Evolutionary conservation across 2,113 vertebrate genomes (phyloP).

Genomic region (Thryonomys swinderianus): DNA sequence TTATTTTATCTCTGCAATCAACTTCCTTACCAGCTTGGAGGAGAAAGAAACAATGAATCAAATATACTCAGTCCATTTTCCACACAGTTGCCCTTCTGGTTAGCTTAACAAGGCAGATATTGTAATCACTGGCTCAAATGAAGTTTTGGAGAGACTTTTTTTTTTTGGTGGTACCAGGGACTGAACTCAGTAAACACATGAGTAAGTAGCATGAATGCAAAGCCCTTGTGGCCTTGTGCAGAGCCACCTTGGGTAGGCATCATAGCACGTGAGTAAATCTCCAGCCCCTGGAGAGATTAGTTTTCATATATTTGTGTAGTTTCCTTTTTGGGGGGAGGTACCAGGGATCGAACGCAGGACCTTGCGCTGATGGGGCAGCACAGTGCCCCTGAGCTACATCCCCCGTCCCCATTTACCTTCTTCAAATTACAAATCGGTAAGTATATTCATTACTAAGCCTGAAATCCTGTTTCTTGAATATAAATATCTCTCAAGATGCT

Average conservation of each 20-base stretch:
- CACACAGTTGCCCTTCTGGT: not conserved
- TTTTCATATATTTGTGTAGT: slow-evolving; percentile 29
- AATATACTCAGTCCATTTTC: not conserved
- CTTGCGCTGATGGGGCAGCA: too few species aligned
- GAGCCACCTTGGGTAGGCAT: too few species aligned
- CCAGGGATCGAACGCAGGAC: too few species aligned
- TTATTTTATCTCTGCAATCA: not conserved
- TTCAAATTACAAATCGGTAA: not conserved
- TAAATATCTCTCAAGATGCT: not conserved
- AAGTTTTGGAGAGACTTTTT: not conserved
- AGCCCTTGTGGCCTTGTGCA: too few species aligned
- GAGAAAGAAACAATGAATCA: not conserved
- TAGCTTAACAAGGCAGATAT: slow-evolving; percentile 3
- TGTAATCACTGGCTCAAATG: not conserved
- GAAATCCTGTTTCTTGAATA: not conserved
- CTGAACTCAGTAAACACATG: too few species aligned
- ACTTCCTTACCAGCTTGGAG: not conserved
- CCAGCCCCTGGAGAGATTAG: not conserved
- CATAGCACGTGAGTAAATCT: too few species aligned
- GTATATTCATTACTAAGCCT: not conserved
- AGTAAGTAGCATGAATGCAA: too few species aligned
- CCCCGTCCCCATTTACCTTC: not conserved
- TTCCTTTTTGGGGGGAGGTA: not conserved
- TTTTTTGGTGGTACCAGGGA: too few species aligned
- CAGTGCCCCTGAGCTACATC: too few species aligned